Conservation (phyloP, 2,797 vertebrate species). For the Girardinus metallicus region DNA sequence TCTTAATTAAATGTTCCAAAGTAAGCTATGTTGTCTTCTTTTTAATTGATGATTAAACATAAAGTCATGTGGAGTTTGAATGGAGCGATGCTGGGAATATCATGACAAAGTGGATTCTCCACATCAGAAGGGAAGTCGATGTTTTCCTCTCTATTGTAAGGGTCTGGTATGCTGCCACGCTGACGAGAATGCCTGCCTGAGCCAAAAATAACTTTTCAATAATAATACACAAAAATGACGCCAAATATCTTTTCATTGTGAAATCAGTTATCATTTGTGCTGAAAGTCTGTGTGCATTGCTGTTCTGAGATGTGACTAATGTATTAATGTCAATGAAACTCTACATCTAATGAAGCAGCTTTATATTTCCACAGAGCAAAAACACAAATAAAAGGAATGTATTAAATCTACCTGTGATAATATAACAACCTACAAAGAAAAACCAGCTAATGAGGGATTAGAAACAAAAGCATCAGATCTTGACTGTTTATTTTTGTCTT, state of each 20-base stretch:
- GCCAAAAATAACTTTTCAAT: not conserved
- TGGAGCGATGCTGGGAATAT: slow-evolving; percentile 3
- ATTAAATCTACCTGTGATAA: not conserved
- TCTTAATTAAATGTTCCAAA: not conserved
- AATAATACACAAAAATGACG: not conserved
- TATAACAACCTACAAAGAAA: not conserved
- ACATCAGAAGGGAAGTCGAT: not conserved
- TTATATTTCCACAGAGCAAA: not conserved
- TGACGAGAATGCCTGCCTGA: not conserved
- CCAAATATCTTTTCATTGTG: not conserved
- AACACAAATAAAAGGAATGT: not conserved
- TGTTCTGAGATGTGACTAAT: not conserved
- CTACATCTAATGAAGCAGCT: not conserved
- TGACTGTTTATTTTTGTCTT: not conserved
- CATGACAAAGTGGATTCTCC: slow-evolving; percentile 9
- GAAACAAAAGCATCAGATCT: not conserved
- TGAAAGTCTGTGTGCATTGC: not conserved
- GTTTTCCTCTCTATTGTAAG: slow-evolving; percentile 13
- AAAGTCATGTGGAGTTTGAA: slow-evolving; percentile 10
- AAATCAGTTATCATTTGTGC: slow-evolving; percentile 7
- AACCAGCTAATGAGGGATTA: not conserved
- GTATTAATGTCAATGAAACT: not conserved
- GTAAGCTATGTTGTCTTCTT: not conserved
- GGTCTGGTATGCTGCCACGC: not conserved
- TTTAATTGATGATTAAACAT: not conserved